These are phyloP conservation scores for Dascillus cervinus DNA, from an alignment of 2,888 invertebrate genomes.

Conservation along the genomic window DNA sequence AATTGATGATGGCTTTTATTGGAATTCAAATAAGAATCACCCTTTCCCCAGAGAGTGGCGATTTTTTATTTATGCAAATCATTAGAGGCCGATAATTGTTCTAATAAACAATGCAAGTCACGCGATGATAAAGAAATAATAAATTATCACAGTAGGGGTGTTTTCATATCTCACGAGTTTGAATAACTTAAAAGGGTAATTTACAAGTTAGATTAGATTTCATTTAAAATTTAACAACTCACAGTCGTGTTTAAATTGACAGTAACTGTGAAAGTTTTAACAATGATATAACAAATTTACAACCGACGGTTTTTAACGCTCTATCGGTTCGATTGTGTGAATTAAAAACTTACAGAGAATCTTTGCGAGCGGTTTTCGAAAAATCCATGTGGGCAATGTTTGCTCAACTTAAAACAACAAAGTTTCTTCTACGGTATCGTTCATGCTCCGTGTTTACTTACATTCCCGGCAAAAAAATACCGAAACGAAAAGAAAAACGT, in stretches of 20 bases:
- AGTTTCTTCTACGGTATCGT: too few relatives aligned
- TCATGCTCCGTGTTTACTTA: too few relatives aligned
- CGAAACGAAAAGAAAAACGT: too few relatives aligned
- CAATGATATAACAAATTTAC: too few relatives aligned
- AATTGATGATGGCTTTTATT: conserved; percentile 25
- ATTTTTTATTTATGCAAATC: conserved; percentile 29
- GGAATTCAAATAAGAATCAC: not conserved
- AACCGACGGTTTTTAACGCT: too few relatives aligned
- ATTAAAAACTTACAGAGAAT: too few relatives aligned
- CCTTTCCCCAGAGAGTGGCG: too few relatives aligned
- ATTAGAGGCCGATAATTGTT: conserved; percentile 30
- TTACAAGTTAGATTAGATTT: conserved; percentile 34
- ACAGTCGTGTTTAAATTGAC: conserved; percentile 29
- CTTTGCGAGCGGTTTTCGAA: too few relatives aligned
- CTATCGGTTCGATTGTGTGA: too few relatives aligned
- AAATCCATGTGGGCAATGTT: too few relatives aligned
- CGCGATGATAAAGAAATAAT: conserved; percentile 31
- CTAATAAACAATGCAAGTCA: conserved; percentile 33
- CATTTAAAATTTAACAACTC: conserved; percentile 29
- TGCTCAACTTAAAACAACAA: too few relatives aligned
- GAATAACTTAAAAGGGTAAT: conserved; percentile 31
- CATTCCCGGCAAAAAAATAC: too few relatives aligned
- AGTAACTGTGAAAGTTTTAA: conserved; percentile 28
- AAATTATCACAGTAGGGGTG: conserved; percentile 32
- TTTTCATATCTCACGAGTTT: conserved; percentile 26